phyloP scores from a whole-genome alignment of 2,113 vertebrate genomes.

The Melanostigma gelatinosum region DNA sequence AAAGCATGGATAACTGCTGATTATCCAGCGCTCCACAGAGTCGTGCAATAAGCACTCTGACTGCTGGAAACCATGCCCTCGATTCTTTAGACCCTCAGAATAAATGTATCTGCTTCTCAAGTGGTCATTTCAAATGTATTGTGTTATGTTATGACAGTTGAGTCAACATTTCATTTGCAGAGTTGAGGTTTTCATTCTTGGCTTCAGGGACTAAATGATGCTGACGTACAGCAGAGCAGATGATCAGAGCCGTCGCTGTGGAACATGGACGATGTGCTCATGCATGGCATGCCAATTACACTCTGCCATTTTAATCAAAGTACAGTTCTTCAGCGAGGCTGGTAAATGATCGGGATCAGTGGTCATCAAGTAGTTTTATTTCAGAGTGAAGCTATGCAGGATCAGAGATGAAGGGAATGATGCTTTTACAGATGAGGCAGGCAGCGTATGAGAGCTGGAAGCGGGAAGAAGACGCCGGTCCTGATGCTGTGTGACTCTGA shows the following conservation, averaged over 20 bases:
- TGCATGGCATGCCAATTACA: not conserved
- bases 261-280: constrained; percentile 1
- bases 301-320: not conserved
- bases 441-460: not conserved
- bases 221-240: not conserved
- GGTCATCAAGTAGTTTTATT: not conserved
- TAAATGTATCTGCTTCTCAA: not conserved
- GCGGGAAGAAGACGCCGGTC: not conserved
- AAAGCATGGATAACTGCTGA: not conserved
- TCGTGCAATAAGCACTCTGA: not conserved
- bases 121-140: too few relatives aligned
- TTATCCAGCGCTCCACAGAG: not conserved
- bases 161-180: not conserved
- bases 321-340: not conserved
- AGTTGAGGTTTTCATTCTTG: not conserved
- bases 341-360: not conserved
- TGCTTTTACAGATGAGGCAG: not conserved
- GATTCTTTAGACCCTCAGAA: not conserved
- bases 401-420: not conserved
- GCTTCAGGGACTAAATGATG: not conserved
- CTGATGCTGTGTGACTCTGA: not conserved
- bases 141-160: too few relatives aligned
- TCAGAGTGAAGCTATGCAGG: not conserved
- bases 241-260: not conserved
- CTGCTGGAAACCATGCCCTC: not conserved